phyloP scores from a whole-genome alignment of 1,140 invertebrate genomes.

The Babylonia areolata region DNA sequence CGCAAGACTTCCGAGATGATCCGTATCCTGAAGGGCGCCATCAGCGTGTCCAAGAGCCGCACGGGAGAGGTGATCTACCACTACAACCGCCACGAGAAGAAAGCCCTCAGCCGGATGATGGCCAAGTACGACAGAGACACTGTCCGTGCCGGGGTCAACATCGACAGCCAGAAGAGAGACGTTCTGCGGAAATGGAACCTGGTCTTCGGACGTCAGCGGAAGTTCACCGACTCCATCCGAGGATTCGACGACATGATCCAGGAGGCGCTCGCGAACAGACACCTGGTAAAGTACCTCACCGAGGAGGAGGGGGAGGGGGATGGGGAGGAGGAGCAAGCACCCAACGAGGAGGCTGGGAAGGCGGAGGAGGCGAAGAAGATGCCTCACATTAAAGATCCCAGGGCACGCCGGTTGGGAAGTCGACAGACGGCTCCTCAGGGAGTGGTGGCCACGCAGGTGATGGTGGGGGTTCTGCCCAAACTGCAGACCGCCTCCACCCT shows the following conservation, averaged over 20 bases:
- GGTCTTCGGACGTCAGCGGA: constrained; percentile 49
- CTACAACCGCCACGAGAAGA: constrained; percentile 55
- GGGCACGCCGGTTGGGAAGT: neutral
- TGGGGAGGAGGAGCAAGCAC: neutral
- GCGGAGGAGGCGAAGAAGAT: constrained; percentile 13
- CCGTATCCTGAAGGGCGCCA: constrained; percentile 53
- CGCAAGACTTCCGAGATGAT: constrained; percentile 49
- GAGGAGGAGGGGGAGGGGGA: neutral
- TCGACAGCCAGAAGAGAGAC: constrained; percentile 48
- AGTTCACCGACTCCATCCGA: constrained; percentile 44
- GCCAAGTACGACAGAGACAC: constrained; percentile 42
- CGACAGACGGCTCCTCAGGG: constrained; percentile 9
- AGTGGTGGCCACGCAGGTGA: constrained; percentile 9
- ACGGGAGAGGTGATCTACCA: constrained; percentile 56
- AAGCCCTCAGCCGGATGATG: constrained; percentile 43
- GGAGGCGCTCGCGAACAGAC: constrained; percentile 26
- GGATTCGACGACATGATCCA: constrained; percentile 40
- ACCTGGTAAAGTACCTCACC: neutral
- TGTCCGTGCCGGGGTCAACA: constrained; percentile 36
- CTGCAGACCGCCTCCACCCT: neutral
- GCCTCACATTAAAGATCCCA: constrained; percentile 18
- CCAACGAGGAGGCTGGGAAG: neutral
- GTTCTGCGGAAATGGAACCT: constrained; percentile 52
- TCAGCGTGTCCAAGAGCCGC: constrained; percentile 53
- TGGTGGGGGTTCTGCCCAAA: constrained; percentile 28